Base-by-base conservation (phyloP, 2,113 vertebrate genomes). In the Panthera tigris region DNA sequence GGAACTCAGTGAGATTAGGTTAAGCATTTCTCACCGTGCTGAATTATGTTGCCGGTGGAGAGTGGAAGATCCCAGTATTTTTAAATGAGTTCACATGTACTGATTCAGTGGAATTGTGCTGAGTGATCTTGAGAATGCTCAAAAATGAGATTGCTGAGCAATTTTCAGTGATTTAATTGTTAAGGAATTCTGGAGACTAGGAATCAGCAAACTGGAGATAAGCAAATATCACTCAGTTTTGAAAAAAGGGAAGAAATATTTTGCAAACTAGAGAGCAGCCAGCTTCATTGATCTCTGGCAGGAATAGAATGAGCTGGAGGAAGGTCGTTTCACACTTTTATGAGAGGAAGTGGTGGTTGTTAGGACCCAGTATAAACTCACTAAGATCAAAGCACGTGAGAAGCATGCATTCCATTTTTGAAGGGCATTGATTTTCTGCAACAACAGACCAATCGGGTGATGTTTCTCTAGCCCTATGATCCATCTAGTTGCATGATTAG, bases 141-240 rank as follows among this genome's bases (percentile, higher is more conserved):
- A 73, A 31, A 93, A 48, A 83, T 41, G n/a, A 69, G 68, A 93
- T 71, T 95, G 55, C 65, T 74, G 73, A 85, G 52, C 41, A 50
- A 52, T 96, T 97, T 95, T 69, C 87, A 81, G 39, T 89, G 78
- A 74, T 96, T 86, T 94, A 82, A 63, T 88, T 84, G 48, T 81
- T 94, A 79, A 81, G 57, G 41, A 95, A 95, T 92, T 92, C 39
- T 94, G 52, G 74, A 89, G 83, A 96, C 57, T 71, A 73, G 39
- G 63, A 96, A 66, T 87, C 0, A 10, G 63, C 55, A 89, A 88
- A 85, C 74, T 93, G 80, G 74, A 94, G 25, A 89, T 76, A 87
- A 93, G 79, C 89, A 94, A 95, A 50, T 65, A 39, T 57, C 41
- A 71, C 50, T 96, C 36, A 61, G 48, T 82, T 82, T 68, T 69